Evolutionary conservation across 2,797 vertebrate genomes (phyloP).

Genomic region (Brachymystax lenok): DNA sequence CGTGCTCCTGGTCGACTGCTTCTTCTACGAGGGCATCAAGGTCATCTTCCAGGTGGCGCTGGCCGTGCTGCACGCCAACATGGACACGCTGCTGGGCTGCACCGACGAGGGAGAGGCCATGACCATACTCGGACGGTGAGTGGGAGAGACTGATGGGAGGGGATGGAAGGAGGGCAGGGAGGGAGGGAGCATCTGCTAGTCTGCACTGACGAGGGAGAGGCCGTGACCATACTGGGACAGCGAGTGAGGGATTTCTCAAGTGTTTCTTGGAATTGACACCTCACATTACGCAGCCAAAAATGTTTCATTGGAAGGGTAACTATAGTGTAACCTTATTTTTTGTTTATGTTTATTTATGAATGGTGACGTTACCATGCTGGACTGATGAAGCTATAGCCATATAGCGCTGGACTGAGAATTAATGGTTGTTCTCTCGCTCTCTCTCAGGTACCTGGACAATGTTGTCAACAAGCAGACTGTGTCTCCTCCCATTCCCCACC

Average conservation of each 20-base stretch:
- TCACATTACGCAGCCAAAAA: too few species aligned
- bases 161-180: neutral
- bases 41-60: conserved; percentile 93
- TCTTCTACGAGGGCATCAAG: conserved; percentile 97
- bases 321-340: too few species aligned
- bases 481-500: conserved; percentile 87
- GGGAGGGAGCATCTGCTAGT: conserved; percentile 66
- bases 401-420: neutral
- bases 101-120: conserved; percentile 96
- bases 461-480: conserved; percentile 90
- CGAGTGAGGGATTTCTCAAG: too few species aligned
- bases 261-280: too few species aligned
- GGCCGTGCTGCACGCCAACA: conserved; percentile 91
- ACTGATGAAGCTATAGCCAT: neutral
- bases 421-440: neutral
- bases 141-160: neutral
- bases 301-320: too few species aligned
- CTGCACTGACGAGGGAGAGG: conserved; percentile 64
- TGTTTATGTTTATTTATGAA: too few species aligned
- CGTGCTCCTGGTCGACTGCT: conserved; percentile 92
- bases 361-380: too few species aligned
- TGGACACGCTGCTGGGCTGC: conserved; percentile 86
- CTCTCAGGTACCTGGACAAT: conserved; percentile 90
- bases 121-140: conserved; percentile 83
- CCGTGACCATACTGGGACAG: neutral